Conservation (phyloP, 2,113 vertebrate species). For the Psettodes erumei region DNA sequence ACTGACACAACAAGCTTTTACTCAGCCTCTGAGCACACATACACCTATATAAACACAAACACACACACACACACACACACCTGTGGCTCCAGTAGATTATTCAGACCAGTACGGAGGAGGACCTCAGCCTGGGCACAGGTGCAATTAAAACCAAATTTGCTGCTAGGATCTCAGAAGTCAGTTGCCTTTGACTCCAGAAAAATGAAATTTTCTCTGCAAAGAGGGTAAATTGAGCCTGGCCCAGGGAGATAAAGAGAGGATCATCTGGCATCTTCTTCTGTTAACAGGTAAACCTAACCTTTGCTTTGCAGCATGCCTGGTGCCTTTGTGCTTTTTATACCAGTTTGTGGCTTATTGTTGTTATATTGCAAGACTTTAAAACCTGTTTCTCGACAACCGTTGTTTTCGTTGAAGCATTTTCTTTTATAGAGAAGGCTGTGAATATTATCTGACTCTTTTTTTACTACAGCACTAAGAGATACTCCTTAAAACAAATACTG, state of each 20-base stretch:
- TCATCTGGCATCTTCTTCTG: conserved; percentile 27
- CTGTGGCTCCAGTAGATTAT: conserved; percentile 14
- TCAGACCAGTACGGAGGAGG: conserved; percentile 31
- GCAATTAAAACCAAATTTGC: conserved; percentile 11
- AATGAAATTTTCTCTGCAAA: conserved; percentile 15
- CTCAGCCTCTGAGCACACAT: conserved; percentile 40
- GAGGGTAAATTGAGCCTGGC: conserved; percentile 26
- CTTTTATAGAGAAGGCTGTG: neutral
- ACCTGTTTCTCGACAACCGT: neutral
- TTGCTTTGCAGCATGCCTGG: neutral
- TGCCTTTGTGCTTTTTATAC: neutral
- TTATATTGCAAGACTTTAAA: neutral
- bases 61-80: conserved; percentile 22
- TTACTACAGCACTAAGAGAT: neutral
- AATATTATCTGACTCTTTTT: neutral
- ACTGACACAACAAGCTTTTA: conserved; percentile 18
- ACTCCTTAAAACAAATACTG: neutral
- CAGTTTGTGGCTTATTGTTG: neutral
- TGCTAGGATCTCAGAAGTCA: conserved; percentile 18
- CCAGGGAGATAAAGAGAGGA: conserved; percentile 14
- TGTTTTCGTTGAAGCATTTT: neutral
- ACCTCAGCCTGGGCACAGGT: conserved; percentile 12
- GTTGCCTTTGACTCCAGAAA: conserved; percentile 29
- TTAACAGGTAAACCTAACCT: conserved; percentile 57
- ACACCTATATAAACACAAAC: conserved; percentile 22